Percentiles rank a stretch among this genome's conserved stretches.
These are phyloP conservation scores for Nilaparvata lugens DNA, from an alignment of 1,140 invertebrate genomes.

Conservation along the genomic window DNA sequence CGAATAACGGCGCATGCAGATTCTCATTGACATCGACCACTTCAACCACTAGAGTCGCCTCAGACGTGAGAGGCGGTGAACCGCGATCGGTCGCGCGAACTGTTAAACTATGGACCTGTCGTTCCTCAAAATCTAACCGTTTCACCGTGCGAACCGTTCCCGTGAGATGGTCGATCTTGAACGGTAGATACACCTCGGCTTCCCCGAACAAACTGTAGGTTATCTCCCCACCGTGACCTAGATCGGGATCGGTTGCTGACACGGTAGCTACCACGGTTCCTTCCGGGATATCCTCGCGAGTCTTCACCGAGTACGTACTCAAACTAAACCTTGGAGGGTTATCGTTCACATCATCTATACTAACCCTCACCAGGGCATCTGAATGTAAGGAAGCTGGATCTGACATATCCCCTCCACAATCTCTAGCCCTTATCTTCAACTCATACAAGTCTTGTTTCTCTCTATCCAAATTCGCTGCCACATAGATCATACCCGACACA, in stretches of 20 bases:
- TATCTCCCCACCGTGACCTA: conserved; percentile 66
- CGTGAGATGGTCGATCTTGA: conserved; percentile 71
- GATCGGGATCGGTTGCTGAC: conserved; percentile 79
- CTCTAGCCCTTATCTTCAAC: conserved; percentile 70
- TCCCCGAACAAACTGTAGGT: conserved; percentile 63
- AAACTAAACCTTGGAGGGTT: conserved; percentile 75
- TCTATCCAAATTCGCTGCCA: conserved; percentile 68
- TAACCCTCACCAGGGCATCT: conserved; percentile 67
- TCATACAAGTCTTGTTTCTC: conserved; percentile 77
- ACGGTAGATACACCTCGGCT: conserved; percentile 35
- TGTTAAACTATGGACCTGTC: conserved; percentile 78
- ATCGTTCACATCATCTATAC: conserved; percentile 86
- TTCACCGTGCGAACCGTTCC: conserved; percentile 71
- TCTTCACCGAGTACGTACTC: conserved; percentile 64
- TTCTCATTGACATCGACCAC: conserved; percentile 93
- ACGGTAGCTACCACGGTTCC: conserved; percentile 78
- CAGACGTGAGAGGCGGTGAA: conserved; percentile 57
- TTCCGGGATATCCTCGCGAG: conserved; percentile 82
- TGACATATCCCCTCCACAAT: conserved; percentile 51
- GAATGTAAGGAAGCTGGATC: conserved; percentile 47
- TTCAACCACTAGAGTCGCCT: conserved; percentile 71
- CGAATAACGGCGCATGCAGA: conserved; percentile 70
- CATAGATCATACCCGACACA: conserved; percentile 61
- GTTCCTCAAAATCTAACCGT: conserved; percentile 75
- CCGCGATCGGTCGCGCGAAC: conserved; percentile 74